phyloP scores from a whole-genome alignment of 2,113 vertebrate species.

The Hemicordylus capensis region DNA sequence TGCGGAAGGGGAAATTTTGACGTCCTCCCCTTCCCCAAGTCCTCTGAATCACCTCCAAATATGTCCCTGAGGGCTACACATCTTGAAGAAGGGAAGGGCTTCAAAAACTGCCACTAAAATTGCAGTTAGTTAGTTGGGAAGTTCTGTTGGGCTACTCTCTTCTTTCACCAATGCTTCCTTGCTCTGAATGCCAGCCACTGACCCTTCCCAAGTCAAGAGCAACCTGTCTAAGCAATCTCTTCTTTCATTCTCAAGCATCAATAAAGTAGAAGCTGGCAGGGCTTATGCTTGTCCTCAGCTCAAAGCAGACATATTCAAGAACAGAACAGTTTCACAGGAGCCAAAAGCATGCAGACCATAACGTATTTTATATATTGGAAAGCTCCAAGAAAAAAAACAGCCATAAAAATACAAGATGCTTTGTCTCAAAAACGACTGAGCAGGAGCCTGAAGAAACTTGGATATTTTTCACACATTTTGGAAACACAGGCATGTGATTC shows the following conservation, averaged over 20 bases:
- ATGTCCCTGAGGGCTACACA: too few species aligned
- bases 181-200: too few species aligned
- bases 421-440: conserved; percentile 14
- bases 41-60: too few species aligned
- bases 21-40: too few species aligned
- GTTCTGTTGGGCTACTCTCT: too few species aligned
- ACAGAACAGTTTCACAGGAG: not conserved
- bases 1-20: too few species aligned
- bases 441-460: conserved; percentile 27
- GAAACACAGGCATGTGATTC: conserved; percentile 20
- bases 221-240: not conserved
- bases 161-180: too few species aligned
- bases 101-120: too few species aligned
- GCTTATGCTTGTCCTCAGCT: not conserved
- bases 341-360: conserved; percentile 5
- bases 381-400: conserved; percentile 40
- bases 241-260: not conserved
- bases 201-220: too few species aligned
- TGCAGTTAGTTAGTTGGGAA: too few species aligned
- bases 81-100: too few species aligned
- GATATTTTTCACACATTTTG: conserved; percentile 43
- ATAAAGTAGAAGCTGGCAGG: not conserved
- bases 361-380: conserved; percentile 1
- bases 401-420: conserved; percentile 49
- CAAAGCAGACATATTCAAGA: not conserved